Evolutionary conservation across 1,140 invertebrate species (phyloP).

Genomic region (Trichoplusia ni): DNA sequence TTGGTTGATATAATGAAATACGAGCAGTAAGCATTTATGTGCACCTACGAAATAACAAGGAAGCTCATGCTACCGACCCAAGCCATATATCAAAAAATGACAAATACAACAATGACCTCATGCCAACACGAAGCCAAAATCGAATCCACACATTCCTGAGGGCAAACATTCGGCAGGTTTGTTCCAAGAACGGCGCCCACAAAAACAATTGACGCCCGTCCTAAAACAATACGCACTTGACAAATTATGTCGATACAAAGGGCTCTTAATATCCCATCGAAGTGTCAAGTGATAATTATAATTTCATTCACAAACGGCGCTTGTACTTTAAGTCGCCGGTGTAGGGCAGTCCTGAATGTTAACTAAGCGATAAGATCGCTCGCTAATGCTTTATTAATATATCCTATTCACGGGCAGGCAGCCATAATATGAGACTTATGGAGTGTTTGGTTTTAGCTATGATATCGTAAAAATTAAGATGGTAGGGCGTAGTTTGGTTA

Average conservation of each 20-base stretch:
- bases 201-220: background rate
- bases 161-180: background rate
- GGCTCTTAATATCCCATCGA: slow-evolving; percentile 46
- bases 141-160: background rate
- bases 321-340: slow-evolving; percentile 69
- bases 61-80: too few relatives aligned
- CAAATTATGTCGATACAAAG: slow-evolving; percentile 39
- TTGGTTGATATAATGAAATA: too few relatives aligned
- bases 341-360: slow-evolving; percentile 55
- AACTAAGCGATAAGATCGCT: slow-evolving; percentile 60
- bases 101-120: too few relatives aligned
- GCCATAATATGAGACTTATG: background rate
- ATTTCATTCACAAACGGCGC: slow-evolving; percentile 64
- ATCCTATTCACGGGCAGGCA: background rate
- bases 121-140: too few relatives aligned
- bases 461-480: too few relatives aligned
- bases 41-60: too few relatives aligned
- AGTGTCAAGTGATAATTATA: slow-evolving; percentile 65
- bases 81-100: too few relatives aligned
- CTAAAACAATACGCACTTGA: slow-evolving; percentile 8
- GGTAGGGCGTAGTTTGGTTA: too few relatives aligned
- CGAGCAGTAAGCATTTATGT: too few relatives aligned
- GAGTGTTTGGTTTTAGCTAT: background rate
- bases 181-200: slow-evolving; percentile 11
- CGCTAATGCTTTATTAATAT: slow-evolving; percentile 43